Conservation (phyloP, 2,113 vertebrate genomes). For the Platysternon megacephalum region DNA sequence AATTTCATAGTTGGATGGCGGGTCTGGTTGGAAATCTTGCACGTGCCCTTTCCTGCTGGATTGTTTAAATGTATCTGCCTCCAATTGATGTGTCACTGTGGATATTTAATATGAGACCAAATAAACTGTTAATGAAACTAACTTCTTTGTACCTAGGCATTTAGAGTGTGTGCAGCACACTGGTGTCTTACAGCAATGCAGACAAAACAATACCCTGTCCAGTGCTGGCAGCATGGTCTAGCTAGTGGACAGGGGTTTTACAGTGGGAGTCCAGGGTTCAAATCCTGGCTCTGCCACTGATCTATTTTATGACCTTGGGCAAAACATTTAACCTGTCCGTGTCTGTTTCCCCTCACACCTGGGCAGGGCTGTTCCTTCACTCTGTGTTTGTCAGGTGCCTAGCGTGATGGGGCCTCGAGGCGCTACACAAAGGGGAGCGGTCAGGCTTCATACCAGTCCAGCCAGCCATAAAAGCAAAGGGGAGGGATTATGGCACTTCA, state of each 20-base stretch:
- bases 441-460: neutral
- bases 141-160: slow-evolving; percentile 7
- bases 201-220: neutral
- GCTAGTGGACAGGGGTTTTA: neutral
- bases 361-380: neutral
- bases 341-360: neutral
- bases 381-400: neutral
- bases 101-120: neutral
- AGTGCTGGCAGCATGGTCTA: neutral
- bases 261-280: neutral
- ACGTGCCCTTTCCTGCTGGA: neutral
- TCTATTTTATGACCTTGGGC: slow-evolving; percentile 36
- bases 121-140: neutral
- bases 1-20: neutral
- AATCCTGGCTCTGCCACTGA: neutral
- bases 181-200: slow-evolving; percentile 4
- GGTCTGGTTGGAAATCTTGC: neutral
- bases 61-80: neutral
- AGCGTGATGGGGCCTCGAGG: neutral
- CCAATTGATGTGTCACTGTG: neutral
- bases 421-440: neutral
- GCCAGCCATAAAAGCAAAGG: neutral
- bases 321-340: slow-evolving; percentile 27
- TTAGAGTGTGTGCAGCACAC: neutral
- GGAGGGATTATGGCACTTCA: too few relatives aligned